A percentile compares a stretch with the other conserved stretches of the same genome.
phyloP scores from a whole-genome alignment of 2,113 vertebrate species.

The Zosterops pallidus region DNA sequence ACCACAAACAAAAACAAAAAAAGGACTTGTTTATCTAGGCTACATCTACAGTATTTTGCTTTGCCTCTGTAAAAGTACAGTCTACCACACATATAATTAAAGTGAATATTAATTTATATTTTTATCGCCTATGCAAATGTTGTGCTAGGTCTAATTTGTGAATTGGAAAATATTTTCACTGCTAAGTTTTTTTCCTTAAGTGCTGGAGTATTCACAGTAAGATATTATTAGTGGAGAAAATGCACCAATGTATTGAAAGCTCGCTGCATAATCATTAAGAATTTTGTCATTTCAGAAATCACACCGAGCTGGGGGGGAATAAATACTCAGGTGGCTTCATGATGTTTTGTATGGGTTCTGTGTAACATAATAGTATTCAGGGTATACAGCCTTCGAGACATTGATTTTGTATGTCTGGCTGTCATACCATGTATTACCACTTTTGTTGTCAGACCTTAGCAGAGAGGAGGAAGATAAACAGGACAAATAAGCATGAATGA shows the following conservation, averaged over 20 bases:
- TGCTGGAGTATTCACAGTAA: neutral
- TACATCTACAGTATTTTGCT: neutral
- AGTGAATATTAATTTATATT: neutral
- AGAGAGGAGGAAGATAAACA: neutral
- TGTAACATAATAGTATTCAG: neutral
- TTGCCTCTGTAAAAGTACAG: neutral
- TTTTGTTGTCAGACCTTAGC: neutral
- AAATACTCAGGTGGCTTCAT: neutral
- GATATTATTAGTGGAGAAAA: neutral
- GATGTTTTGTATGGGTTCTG: neutral
- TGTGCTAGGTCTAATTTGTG: neutral
- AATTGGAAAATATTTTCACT: neutral
- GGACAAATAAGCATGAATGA: neutral
- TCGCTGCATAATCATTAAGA: neutral
- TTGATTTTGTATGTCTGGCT: neutral
- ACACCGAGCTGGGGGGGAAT: neutral
- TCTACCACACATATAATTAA: neutral
- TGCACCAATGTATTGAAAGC: neutral
- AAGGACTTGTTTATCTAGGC: neutral
- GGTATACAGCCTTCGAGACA: neutral
- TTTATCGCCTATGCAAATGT: neutral
- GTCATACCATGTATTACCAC: neutral
- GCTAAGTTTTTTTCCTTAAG: neutral
- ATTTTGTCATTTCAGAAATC: neutral
- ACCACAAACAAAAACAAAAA: neutral